Base-by-base conservation (phyloP, 92 coral and sea anemone genomes). In the Zoanthus sansibaricus region DNA sequence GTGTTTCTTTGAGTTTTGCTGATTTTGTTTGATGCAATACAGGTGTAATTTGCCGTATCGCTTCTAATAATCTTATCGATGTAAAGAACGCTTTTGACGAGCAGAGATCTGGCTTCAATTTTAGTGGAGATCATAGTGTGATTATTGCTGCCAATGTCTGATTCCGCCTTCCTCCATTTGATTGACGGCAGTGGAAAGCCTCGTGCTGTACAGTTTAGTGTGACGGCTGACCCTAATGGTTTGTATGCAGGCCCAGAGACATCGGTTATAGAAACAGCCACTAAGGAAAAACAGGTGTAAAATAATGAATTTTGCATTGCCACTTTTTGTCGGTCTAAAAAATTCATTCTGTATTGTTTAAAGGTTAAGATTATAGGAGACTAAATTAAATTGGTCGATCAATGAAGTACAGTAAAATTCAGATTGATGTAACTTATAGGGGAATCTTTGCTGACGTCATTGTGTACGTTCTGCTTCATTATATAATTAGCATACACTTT, bases 171-270 rank as follows among this genome's bases (percentile, higher is more conserved):
- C 8, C 16, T 82, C 96, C 96, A 94, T 6, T 69, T 25, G 49
- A 91, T 83, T 12, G 58, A 13, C 13, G 94, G 94, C 44, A 37
- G 45, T 0, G 94, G 96, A 45, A 70, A 94, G 12, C 93, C 96
- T n/a, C 92, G 80, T 5, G 83, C 88, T 5, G 71, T 54, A 20
- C 96, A 94, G 30, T 78, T 83, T 6, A 94, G 82, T 1, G 87
- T 89, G 58, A 47, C 78, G 9, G 78, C 33, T 52, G 20, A 13
- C 59, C 18, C 12, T 47, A 74, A 5, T 49, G 17, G 56, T 74
- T 74, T 56, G 30, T 7, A 30, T 12, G 46, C 12, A 16, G 77
- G 52, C 13, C n/a, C 31, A 0, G 77, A 13, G 4, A n/a, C 77
- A 21, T 13, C 32, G 58, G 56, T 73, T 73, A 73, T 46, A 13